Evolutionary conservation across 2,113 vertebrate species (phyloP), one percentile per base, ranked within the genome.

Genomic region (Oostethus manadensis): DNA sequence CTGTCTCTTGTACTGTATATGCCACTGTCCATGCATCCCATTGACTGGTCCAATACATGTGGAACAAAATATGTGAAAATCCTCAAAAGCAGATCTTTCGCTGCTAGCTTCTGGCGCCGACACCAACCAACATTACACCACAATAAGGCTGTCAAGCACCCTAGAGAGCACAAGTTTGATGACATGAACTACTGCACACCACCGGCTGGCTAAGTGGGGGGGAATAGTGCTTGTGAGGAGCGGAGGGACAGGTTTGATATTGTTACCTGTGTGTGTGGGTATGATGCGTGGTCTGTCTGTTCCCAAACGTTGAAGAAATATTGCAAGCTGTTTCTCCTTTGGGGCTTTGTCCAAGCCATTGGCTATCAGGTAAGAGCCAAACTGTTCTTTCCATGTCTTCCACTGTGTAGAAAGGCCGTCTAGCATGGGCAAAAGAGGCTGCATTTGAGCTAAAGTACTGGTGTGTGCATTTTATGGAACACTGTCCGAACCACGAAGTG

Each of bases 251-350:
- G 57, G 8, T 64, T 64, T 78, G 9, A 64, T 26, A 51, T 42
- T 60, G 66, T 84, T 87, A 80, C 80, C 80, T 84, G 73, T 84
- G 73, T 43, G 73, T 79, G 78, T 35, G 73, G 78, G 81, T 78
- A 74, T 64, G 77, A 78, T 76, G 81, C 62, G 63, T 59, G 63
- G 82, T 84, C 78, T 84, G 70, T 83, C 80, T 66, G 67, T 76
- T 40, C 70, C 78, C 45, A 82, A 81, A 70, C 66, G 79, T 48
- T 84, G 82, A 44, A 86, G 85, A 76, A 83, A 84, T 78, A 87
- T 70, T 71, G 79, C 80, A 74, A 82, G 85, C 53, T 83, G 80
- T 83, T 84, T 84, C 70, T 87, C 82, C 80, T 84, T 87, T 74
- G 82, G 86, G 63, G 77, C 84, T 82, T 79, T 84, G 75, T 86